Evolutionary conservation across 2,797 vertebrate species (phyloP).

Genomic region (Squalus acanthias): DNA sequence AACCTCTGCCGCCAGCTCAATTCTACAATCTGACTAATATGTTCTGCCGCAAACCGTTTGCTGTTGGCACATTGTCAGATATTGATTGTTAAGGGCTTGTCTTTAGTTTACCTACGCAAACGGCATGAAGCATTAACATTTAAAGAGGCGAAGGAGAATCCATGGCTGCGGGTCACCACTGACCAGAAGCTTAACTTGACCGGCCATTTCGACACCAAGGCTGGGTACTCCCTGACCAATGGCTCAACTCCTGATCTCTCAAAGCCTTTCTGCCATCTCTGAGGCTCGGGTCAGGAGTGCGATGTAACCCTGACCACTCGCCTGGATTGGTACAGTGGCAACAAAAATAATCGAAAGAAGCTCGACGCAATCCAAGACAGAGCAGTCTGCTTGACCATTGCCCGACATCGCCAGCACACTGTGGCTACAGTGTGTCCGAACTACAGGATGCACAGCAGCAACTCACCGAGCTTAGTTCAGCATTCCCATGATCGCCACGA

Average conservation of each 20-base stretch:
- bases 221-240: neutral
- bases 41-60: neutral
- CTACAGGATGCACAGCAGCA: too few species aligned
- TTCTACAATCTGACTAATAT: neutral
- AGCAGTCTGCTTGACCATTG: too few species aligned
- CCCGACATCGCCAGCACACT: too few species aligned
- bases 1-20: neutral
- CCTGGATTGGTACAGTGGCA: too few species aligned
- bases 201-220: neutral
- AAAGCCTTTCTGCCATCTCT: too few species aligned
- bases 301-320: too few species aligned
- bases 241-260: neutral
- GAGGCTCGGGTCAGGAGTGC: too few species aligned
- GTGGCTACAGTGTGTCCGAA: too few species aligned
- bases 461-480: too few species aligned
- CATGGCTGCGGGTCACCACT: neutral
- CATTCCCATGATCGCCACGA: too few species aligned
- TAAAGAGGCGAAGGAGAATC: neutral
- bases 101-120: neutral
- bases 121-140: neutral
- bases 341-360: too few species aligned
- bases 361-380: too few species aligned
- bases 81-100: neutral
- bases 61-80: neutral
- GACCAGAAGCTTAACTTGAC: neutral